Conservation (phyloP, 1,140 invertebrate genomes). For the Choristoneura fumiferana region DNA sequence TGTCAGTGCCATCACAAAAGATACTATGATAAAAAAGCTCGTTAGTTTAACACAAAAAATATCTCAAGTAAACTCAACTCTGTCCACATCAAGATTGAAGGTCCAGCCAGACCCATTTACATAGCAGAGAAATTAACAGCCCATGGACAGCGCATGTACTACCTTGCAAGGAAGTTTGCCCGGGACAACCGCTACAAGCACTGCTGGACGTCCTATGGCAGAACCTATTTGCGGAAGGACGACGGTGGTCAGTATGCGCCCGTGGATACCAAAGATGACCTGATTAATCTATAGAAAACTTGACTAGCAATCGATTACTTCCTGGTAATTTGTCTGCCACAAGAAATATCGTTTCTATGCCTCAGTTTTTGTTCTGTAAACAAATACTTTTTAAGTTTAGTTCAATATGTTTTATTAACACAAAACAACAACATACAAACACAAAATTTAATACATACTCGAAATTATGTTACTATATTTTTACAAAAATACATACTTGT, state of each 20-base stretch:
- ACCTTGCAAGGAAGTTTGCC: not conserved
- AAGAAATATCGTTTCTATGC: no score
- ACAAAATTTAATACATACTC: not conserved
- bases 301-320: not conserved
- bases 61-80: constrained; percentile 2
- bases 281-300: not conserved
- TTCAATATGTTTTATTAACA: not conserved
- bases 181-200: not conserved
- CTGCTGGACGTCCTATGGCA: constrained; percentile 8
- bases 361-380: no score
- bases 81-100: not conserved
- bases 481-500: not conserved
- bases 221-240: not conserved
- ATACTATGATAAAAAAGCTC: not conserved
- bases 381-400: no score
- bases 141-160: not conserved
- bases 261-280: not conserved
- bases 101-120: not conserved
- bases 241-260: not conserved
- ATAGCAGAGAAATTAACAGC: not conserved
- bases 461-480: not conserved
- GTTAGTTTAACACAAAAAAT: not conserved
- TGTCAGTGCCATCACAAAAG: not conserved
- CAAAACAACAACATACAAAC: not conserved
- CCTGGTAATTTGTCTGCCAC: not conserved